phyloP scores from a whole-genome alignment of 2,113 vertebrate genomes.

The Onychorhynchus coronatus region DNA sequence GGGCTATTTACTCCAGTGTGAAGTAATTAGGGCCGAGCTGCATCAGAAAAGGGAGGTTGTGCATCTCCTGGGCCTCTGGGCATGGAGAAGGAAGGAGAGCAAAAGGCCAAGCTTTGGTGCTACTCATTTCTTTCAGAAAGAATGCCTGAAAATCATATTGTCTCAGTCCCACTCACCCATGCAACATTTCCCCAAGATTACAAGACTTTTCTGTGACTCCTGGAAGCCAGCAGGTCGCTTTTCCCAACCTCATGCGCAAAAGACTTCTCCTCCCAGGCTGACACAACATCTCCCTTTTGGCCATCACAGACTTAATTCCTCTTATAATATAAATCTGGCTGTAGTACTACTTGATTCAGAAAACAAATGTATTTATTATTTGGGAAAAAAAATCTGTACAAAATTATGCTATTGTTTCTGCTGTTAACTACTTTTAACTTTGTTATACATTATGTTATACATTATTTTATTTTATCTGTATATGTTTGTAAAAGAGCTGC shows the following conservation, averaged over 20 bases:
- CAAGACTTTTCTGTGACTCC: neutral
- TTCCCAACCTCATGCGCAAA: neutral
- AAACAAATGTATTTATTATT: neutral
- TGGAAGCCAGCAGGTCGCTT: neutral
- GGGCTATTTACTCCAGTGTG: neutral
- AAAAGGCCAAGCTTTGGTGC: neutral
- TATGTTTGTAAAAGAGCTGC: neutral
- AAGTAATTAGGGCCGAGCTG: neutral
- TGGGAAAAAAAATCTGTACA: neutral
- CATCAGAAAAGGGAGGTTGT: neutral
- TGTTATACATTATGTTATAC: neutral
- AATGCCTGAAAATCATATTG: neutral
- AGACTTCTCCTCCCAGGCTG: neutral
- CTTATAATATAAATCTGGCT: neutral
- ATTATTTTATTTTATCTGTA: neutral
- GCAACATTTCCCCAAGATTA: neutral
- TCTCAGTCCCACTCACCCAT: rapidly evolving
- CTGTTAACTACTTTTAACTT: too few species aligned
- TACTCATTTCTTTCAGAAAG: neutral
- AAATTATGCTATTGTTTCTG: neutral
- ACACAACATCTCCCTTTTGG: neutral
- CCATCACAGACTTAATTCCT: neutral
- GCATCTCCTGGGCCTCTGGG: neutral
- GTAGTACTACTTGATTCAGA: neutral
- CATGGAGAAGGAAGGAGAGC: neutral